Conservation (phyloP, 92 coral and sea anemone genomes). For the Porites lobata region DNA sequence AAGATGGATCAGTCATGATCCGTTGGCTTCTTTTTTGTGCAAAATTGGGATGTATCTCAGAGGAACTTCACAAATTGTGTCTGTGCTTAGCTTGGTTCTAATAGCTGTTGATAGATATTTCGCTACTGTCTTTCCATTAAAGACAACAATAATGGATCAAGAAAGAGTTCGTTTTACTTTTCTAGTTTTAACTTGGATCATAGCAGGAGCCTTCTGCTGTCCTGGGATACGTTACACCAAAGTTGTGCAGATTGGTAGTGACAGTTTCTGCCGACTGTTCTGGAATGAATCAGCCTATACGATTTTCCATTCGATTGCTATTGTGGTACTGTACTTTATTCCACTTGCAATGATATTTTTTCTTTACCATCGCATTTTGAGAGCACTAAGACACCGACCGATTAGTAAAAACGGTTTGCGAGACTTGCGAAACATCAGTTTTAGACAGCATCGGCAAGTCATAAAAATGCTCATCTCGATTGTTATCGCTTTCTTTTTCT, state of each 20-base stretch:
- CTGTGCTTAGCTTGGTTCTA: too few relatives aligned
- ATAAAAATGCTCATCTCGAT: constrained; percentile 1
- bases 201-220: not conserved
- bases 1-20: not conserved
- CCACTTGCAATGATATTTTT: not conserved
- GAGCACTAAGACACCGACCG: not conserved
- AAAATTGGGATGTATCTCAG: not conserved
- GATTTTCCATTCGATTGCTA: not conserved
- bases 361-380: not conserved
- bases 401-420: not conserved
- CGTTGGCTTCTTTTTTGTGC: not conserved
- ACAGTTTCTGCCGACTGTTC: not conserved
- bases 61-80: not conserved
- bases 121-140: too few relatives aligned
- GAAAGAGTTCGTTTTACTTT: not conserved
- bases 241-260: not conserved
- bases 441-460: not conserved
- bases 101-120: too few relatives aligned
- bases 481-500: not conserved
- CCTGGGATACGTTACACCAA: not conserved
- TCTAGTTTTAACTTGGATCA: not conserved
- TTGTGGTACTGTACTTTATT: not conserved
- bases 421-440: not conserved
- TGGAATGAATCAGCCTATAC: not conserved
- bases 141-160: not conserved